Evolutionary conservation across 2,113 vertebrate genomes (phyloP).

Genomic region (Stictonetta naevosa): DNA sequence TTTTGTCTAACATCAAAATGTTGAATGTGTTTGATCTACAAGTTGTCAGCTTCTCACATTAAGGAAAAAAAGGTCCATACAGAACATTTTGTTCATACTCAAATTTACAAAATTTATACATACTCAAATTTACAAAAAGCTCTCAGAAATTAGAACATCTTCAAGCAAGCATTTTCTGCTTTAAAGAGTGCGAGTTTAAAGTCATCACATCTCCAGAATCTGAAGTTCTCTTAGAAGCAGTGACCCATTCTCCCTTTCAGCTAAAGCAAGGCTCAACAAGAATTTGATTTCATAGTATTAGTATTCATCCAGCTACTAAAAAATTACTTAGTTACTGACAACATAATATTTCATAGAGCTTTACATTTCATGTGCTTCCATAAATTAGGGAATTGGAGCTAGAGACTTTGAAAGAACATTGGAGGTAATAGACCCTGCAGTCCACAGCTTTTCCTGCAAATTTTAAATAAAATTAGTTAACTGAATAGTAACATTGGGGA

Average conservation of each 20-base stretch:
- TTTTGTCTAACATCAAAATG: not conserved
- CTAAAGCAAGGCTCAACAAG: not conserved
- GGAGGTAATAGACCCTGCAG: not conserved
- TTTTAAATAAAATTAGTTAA: not conserved
- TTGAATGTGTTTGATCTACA: not conserved
- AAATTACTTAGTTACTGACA: not conserved
- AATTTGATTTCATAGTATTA: not conserved
- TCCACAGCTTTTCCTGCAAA: not conserved
- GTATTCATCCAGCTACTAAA: not conserved
- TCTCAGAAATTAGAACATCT: not conserved
- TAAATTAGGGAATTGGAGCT: not conserved
- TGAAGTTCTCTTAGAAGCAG: not conserved
- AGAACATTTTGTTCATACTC: not conserved
- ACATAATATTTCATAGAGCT: not conserved
- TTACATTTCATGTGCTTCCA: not conserved
- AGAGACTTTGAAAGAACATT: not conserved
- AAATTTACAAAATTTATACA: not conserved
- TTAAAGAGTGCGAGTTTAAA: not conserved
- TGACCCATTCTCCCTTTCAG: not conserved
- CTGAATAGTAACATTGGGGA: not conserved
- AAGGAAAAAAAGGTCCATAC: not conserved
- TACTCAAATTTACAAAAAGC: not conserved
- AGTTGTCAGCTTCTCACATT: not conserved
- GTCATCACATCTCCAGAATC: not conserved
- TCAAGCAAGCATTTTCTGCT: not conserved